A percentile compares a stretch with the other conserved stretches of the same genome.
These are phyloP conservation scores for Girardinus metallicus DNA, from an alignment of 2,797 vertebrate genomes.

Conservation along the genomic window DNA sequence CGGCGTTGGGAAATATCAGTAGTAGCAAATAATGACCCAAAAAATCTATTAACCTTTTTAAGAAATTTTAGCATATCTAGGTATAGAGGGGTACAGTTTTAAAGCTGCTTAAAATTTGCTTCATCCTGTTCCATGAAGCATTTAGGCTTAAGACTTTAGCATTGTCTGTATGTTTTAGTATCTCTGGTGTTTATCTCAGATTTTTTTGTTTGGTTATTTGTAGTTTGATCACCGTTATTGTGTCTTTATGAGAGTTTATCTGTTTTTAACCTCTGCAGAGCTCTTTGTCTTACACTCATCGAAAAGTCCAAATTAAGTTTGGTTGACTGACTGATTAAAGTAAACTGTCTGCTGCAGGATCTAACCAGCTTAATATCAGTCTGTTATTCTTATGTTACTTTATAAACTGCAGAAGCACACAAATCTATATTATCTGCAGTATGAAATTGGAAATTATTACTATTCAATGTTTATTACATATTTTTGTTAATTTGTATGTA, in stretches of 20 bases:
- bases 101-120: background rate
- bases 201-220: background rate
- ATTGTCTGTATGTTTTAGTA: background rate
- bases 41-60: background rate
- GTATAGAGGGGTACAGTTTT: background rate
- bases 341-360: background rate
- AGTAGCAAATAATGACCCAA: background rate
- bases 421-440: background rate
- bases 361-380: background rate
- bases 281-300: background rate
- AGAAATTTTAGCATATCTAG: background rate
- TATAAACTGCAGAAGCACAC: background rate
- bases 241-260: background rate
- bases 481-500: background rate
- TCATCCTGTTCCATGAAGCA: background rate
- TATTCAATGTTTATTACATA: background rate
- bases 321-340: background rate
- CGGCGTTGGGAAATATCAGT: background rate
- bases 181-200: background rate
- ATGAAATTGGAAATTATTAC: background rate
- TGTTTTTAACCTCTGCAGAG: background rate
- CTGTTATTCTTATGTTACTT: background rate
- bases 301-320: background rate
- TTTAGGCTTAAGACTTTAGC: background rate
- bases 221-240: background rate